phyloP scores from a whole-genome alignment of 2,888 invertebrate species.

The Parelbella ahira region DNA sequence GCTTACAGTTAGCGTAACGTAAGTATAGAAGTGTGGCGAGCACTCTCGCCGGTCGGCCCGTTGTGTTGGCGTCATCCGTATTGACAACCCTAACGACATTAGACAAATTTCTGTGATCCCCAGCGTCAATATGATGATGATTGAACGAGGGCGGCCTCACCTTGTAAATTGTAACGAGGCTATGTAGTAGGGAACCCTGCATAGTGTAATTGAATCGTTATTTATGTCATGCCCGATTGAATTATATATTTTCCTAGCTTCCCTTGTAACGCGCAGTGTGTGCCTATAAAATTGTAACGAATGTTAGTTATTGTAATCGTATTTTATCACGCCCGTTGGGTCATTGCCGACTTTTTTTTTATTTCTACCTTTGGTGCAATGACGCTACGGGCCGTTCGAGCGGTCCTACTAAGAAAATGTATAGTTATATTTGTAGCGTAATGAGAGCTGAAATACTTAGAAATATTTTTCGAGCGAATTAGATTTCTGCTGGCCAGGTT shows the following conservation, averaged over 20 bases:
- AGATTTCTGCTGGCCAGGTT: constrained; percentile 48
- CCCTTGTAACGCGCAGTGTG: constrained; percentile 59
- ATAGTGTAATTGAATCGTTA: constrained; percentile 60
- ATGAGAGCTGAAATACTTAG: constrained; percentile 27
- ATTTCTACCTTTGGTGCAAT: constrained; percentile 49
- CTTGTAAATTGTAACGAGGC: constrained; percentile 56
- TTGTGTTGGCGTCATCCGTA: constrained; percentile 47
- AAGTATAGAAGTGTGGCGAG: constrained; percentile 53
- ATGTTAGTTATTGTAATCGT: constrained; percentile 53
- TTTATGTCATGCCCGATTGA: constrained; percentile 59
- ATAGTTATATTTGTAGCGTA: constrained; percentile 27
- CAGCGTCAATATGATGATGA: constrained; percentile 42
- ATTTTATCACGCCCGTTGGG: constrained; percentile 49
- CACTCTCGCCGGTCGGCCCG: constrained; percentile 35
- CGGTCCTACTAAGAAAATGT: constrained; percentile 54
- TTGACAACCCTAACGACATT: constrained; percentile 51
- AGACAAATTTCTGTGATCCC: constrained; percentile 52
- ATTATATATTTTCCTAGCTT: constrained; percentile 66
- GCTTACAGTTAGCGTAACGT: constrained; percentile 55
- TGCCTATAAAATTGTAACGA: constrained; percentile 66
- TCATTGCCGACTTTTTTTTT: constrained; percentile 48
- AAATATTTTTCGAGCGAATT: constrained; percentile 34
- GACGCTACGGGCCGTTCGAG: constrained; percentile 46
- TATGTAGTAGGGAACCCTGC: constrained; percentile 48
- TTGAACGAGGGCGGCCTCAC: constrained; percentile 39